Base-by-base conservation (phyloP, 2,113 vertebrate genomes). In the Bagarius yarrelli region DNA sequence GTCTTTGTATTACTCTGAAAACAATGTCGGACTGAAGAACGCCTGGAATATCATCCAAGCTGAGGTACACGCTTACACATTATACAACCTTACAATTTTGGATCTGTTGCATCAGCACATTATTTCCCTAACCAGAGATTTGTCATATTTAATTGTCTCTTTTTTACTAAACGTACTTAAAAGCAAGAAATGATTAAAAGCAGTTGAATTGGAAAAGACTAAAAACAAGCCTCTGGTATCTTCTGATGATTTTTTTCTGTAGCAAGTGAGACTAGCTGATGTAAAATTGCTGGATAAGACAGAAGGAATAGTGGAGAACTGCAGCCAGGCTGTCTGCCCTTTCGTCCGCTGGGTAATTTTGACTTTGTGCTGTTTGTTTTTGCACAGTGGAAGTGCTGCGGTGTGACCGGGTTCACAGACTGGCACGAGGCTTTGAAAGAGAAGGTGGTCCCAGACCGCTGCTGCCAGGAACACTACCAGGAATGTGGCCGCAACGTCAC, bases 21-120 rank as follows among this genome's bases (percentile, higher is more conserved):
- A 95, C 89, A 99, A 99, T 59, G 93, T 98, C 79, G 97, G 98
- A 67, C 92, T 98, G 86, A 94, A 95, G 90, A 99, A 98, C 0
- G 97, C 97, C 57, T 99, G 98, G 98, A 99, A 99, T 91, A 98
- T 98, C 89, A 98, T 99, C 87, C 98, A 99, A 90, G 96, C 97
- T 6, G 96, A 99, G 96, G 98, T 98, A 86, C 27, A 16, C 5
- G 59, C 8, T 27, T 52, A 34, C 21, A n/a, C 8, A 21, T 64
- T 55, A 40, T 2, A 66, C 19, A 23, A 5, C 4, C 50, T 55
- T 47, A 47, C 5, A 47, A 11, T 47, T 72, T 53, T 27, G 19
- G 50, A 55, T 14, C 18, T 21, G 27, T 55, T 32, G 11, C 30
- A 73, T 55, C 30, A 66, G 61, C 5, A 52, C 50, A 66, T 78